Evolutionary conservation across 2,888 invertebrate genomes (phyloP).

Genomic region (Drosophila kuntzei): DNA sequence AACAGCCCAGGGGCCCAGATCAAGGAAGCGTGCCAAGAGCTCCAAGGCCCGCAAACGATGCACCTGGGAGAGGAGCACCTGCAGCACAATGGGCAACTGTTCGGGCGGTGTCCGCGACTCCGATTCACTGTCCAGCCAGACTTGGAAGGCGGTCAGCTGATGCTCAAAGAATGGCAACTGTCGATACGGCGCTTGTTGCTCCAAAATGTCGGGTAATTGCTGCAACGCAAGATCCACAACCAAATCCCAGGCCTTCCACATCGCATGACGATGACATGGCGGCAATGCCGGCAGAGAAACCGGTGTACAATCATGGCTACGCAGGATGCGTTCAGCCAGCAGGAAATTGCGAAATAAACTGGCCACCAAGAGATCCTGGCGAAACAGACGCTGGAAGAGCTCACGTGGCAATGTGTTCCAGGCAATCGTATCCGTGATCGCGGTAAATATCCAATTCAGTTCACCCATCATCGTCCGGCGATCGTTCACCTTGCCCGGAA

Average conservation of each 20-base stretch:
- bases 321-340: conserved; percentile 97
- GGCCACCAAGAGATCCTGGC: conserved; percentile 99
- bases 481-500: conserved; percentile 97
- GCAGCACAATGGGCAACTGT: conserved; percentile 98
- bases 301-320: conserved; percentile 99
- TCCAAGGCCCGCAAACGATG: conserved; percentile 98
- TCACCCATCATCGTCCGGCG: conserved; percentile 99
- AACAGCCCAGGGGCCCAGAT: conserved; percentile 98
- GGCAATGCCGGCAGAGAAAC: conserved; percentile 96
- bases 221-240: conserved; percentile 97
- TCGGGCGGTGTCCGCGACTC: conserved; percentile 94
- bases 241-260: conserved; percentile 99
- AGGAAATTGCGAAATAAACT: conserved; percentile 98
- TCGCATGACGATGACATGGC: conserved; percentile 94
- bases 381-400: conserved; percentile 97
- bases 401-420: conserved; percentile 98
- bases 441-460: conserved; percentile 99
- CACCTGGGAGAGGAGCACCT: conserved; percentile 90
- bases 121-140: conserved; percentile 86
- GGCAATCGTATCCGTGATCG: conserved; percentile 99
- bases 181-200: conserved; percentile 87
- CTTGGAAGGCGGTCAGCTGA: conserved; percentile 98
- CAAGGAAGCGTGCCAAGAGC: conserved; percentile 95
- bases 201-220: conserved; percentile 93
- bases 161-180: conserved; percentile 98